A percentile compares a stretch with the other conserved stretches of the same genome.
Evolutionary conservation across 2,797 vertebrate species (phyloP).

Genomic region (Chromis chromis): DNA sequence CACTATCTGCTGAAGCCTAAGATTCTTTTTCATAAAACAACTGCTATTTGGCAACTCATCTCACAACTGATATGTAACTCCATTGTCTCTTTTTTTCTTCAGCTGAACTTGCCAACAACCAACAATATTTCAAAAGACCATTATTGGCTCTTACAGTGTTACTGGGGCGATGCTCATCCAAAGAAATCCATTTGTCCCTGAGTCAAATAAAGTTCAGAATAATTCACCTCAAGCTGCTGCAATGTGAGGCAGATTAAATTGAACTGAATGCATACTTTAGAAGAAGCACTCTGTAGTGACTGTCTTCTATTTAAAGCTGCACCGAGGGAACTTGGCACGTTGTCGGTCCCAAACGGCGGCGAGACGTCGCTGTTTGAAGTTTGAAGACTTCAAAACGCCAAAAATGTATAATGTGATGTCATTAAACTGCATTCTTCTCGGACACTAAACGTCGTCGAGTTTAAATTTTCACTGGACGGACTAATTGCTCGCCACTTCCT

Average conservation of each 20-base stretch:
- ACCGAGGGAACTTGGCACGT: constrained; percentile 38
- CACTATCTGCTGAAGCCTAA: constrained; percentile 5
- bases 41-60: constrained; percentile 49
- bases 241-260: constrained; percentile 57
- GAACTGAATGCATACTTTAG: constrained; percentile 65
- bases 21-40: constrained; percentile 47
- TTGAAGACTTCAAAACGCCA: constrained; percentile 43
- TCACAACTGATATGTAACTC: constrained; percentile 36
- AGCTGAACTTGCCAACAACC: constrained; percentile 47
- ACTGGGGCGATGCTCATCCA: constrained; percentile 35
- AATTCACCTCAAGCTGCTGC: constrained; percentile 54
- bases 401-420: constrained; percentile 43
- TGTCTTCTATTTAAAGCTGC: constrained; percentile 66
- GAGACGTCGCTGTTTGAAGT: constrained; percentile 55
- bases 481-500: no score
- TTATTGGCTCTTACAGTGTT: constrained; percentile 53
- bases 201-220: constrained; percentile 67
- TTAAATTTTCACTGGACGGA: no score
- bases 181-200: constrained; percentile 45
- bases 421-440: constrained; percentile 35
- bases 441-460: constrained; percentile 10
- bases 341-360: constrained; percentile 52
- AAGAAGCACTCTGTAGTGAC: constrained; percentile 63
- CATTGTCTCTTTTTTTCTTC: constrained; percentile 44
- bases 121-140: constrained; percentile 57